Evolutionary conservation across 2,113 vertebrate genomes (phyloP), one percentile per base, ranked within the genome.

Genomic region (Martes martes): DNA sequence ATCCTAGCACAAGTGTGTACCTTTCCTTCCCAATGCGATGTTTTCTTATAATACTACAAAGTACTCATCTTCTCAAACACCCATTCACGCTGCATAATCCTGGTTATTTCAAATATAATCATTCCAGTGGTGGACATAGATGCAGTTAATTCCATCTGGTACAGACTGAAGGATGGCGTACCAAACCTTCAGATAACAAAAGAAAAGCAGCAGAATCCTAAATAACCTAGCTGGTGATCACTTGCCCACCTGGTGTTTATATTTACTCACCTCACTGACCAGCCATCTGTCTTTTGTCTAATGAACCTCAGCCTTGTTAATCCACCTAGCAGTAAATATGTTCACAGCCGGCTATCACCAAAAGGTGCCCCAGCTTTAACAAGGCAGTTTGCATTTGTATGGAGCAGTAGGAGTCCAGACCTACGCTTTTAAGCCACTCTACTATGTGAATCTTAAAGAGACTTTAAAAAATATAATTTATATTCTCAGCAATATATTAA

Each of bases 241-340:
- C 85, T 83, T 67, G 28, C 84, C 76, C 84, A 82, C 90, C 91
- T 89, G 90, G 67, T 47, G 67, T 89, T 96, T 57, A 74, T 67
- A 76, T 93, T 93, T 93, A 89, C 67, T 93, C 78, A 89, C 42
- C 73, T 92, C 73, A 82, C 67, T 83, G 84, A 96, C 67, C 39
- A 57, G 84, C 83, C 84, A 96, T 93, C 90, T 96, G 87, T 84
- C 87, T 76, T 95, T n/a, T n/a, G 28, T 74, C 69, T 90, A 76
- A 80, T 47, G 55, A 76, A 74, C 47, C 57, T 82, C 95, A 45
- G 57, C 81, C 67, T 45, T 91, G 82, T 82, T 63, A 82, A 93
- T 42, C 45, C 36, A 65, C 84, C 59, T 36, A 10, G 33, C 39
- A 80, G 42, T 63, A 87, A 86, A 92, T 11, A 80, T 0, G 28